These are phyloP conservation scores for Andrena dorsata DNA, from an alignment of 2,888 invertebrate genomes.

Conservation along the genomic window DNA sequence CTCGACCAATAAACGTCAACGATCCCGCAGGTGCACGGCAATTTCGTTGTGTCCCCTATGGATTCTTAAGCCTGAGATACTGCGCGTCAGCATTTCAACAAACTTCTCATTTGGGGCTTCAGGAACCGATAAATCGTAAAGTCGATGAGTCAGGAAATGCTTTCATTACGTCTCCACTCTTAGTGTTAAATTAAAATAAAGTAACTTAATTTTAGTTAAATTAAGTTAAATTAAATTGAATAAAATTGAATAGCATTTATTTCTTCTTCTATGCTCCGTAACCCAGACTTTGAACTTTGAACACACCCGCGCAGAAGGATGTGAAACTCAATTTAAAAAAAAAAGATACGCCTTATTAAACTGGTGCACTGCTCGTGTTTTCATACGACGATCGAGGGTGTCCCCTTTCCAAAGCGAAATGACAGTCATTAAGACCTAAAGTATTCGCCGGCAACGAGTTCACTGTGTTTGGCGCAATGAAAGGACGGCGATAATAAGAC, in stretches of 20 bases:
- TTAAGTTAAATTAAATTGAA: too few species aligned
- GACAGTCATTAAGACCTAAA: conserved; percentile 36
- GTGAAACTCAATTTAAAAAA: too few species aligned
- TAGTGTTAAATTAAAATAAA: too few species aligned
- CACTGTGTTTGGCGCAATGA: conserved; percentile 1
- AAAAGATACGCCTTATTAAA: too few species aligned
- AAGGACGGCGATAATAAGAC: conserved; percentile 31
- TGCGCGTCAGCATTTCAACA: conserved; percentile 23
- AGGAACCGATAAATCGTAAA: conserved; percentile 16
- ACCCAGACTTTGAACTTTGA: too few species aligned
- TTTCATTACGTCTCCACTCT: neutral
- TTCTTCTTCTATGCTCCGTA: too few species aligned
- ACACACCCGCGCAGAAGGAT: too few species aligned
- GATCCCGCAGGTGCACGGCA: conserved; percentile 59
- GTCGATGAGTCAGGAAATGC: conserved; percentile 5
- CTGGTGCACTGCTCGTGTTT: too few species aligned
- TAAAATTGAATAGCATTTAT: too few species aligned
- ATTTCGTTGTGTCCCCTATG: conserved; percentile 30
- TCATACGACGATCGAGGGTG: too few species aligned
- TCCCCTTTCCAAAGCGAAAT: neutral
- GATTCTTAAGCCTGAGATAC: conserved; percentile 44
- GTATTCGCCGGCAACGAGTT: conserved; percentile 28
- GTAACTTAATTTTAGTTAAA: too few species aligned
- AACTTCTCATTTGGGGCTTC: conserved; percentile 11
- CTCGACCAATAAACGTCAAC: conserved; percentile 67